A percentile compares a stretch with the other conserved stretches of the same genome.
phyloP scores from a whole-genome alignment of 2,113 vertebrate species.

The Turdus rufiventris region DNA sequence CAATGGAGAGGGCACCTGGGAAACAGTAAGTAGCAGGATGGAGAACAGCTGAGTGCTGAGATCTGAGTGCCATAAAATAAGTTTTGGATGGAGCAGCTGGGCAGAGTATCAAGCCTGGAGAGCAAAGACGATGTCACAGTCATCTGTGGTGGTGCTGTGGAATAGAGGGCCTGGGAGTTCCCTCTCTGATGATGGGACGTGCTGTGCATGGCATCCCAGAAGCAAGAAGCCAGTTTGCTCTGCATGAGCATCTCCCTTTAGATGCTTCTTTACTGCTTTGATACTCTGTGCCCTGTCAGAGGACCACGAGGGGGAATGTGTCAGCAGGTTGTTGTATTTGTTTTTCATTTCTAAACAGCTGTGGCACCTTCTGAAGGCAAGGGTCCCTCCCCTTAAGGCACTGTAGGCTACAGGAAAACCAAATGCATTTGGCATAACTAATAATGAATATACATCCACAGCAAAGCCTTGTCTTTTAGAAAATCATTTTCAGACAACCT shows the following conservation, averaged over 20 bases:
- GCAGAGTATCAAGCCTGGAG: background rate
- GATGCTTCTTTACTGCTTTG: background rate
- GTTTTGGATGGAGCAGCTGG: background rate
- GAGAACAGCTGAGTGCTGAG: background rate
- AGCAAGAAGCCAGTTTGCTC: accelerated
- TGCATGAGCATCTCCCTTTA: background rate
- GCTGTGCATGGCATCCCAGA: background rate
- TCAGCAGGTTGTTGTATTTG: background rate
- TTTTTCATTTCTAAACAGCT: background rate
- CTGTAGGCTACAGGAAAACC: background rate
- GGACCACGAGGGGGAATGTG: background rate
- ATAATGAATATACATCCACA: background rate
- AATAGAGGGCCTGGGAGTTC: background rate
- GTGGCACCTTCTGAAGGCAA: background rate
- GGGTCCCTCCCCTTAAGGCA: accelerated
- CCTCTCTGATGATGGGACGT: accelerated
- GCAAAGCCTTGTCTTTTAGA: background rate
- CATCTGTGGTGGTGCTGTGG: background rate
- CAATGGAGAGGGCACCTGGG: background rate
- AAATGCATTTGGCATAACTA: background rate
- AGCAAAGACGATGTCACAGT: background rate
- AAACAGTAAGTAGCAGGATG: background rate
- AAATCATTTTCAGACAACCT: background rate
- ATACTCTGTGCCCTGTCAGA: background rate
- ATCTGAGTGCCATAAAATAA: background rate